Conservation (phyloP, 2,797 vertebrate species). For the Galaxias olidus region DNA sequence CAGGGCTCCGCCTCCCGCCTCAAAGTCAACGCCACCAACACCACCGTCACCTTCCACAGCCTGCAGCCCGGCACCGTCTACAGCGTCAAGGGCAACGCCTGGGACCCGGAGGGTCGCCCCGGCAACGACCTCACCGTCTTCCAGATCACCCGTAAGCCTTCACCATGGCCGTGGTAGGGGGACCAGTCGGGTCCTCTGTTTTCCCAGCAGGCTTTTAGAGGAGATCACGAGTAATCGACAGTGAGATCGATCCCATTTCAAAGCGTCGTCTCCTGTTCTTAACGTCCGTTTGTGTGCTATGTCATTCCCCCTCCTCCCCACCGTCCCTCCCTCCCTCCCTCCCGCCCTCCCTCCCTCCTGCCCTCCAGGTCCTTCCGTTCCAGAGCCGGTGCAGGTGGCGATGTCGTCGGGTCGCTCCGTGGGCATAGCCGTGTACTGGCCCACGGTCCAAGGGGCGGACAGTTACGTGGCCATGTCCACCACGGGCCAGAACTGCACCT, state of each 20-base stretch:
- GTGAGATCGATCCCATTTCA: too few species aligned
- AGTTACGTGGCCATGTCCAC: constrained; percentile 70
- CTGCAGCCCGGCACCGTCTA: constrained; percentile 84
- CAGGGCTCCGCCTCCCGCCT: constrained; percentile 75
- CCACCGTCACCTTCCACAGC: constrained; percentile 66
- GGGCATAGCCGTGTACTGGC: constrained; percentile 75
- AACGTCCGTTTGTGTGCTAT: not conserved
- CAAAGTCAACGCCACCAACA: constrained; percentile 81
- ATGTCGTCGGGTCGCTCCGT: constrained; percentile 66
- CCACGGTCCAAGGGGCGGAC: constrained; percentile 72
- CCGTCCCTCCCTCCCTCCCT: not conserved
- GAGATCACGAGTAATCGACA: too few species aligned
- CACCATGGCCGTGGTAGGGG: not conserved
- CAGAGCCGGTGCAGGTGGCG: constrained; percentile 66
- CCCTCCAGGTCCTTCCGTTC: constrained; percentile 78
- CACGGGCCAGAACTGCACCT: constrained; percentile 72
- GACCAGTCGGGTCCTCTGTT: not conserved
- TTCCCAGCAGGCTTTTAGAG: too few species aligned
- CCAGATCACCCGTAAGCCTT: constrained; percentile 88
- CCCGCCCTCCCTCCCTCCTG: not conserved
- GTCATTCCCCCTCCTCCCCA: not conserved
- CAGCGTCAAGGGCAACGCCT: constrained; percentile 84
- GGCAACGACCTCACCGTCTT: constrained; percentile 82
- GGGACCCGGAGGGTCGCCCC: constrained; percentile 78
- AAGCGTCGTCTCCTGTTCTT: too few species aligned